Base-by-base conservation (phyloP, 1,140 invertebrate genomes). In the Ips nitidus region DNA sequence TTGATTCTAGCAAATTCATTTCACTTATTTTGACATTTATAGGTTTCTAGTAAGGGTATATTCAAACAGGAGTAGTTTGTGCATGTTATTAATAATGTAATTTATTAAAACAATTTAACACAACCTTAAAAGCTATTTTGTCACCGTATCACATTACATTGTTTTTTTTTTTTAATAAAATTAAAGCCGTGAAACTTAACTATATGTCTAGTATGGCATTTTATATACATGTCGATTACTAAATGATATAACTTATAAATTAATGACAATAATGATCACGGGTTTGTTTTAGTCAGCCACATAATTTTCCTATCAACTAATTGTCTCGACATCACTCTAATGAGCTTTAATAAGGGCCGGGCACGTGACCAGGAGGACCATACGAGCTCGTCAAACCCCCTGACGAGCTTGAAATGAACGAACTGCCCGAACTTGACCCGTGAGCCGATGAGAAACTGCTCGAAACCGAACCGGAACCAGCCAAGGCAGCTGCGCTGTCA, bases 101-200 rank as follows among this genome's bases (percentile, higher is more conserved):
- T 22, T 22, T 22, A 22, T 22, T 22, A 22, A 22, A 22, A 22
- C 22, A 22, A 22, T 22, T 22, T 22, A 22, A 22, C 22, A 22
- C 22, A 22, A 22, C 22, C 22, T 22, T 22, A 22, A 22, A 22
- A 22, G 22, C 22, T 22, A 22, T 90, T 83, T 89, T 89, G 76
- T 90, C 90, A 59, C 90, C 37, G 91, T 89, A 83, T 91, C 91
- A 79, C 91, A 90, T 83, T 90, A 89, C 38, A 59, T 22, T 22
- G 22, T 22, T 22, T 22, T 22, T 22, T 22, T n/a, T 22, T 22
- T 22, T 22, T 22, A 22, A 22, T 22, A 22, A 22, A 22, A 22
- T 22, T 22, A 22, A 22, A 22, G 22, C 22, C 22, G 22, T 22
- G 22, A 22, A 22, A 22, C 22, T 22, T 22, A 22, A 22, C 22